Evolutionary conservation across 2,888 invertebrate genomes (phyloP), one percentile per base, ranked within the genome.

Genomic region (Listrodromus nycthemerus): DNA sequence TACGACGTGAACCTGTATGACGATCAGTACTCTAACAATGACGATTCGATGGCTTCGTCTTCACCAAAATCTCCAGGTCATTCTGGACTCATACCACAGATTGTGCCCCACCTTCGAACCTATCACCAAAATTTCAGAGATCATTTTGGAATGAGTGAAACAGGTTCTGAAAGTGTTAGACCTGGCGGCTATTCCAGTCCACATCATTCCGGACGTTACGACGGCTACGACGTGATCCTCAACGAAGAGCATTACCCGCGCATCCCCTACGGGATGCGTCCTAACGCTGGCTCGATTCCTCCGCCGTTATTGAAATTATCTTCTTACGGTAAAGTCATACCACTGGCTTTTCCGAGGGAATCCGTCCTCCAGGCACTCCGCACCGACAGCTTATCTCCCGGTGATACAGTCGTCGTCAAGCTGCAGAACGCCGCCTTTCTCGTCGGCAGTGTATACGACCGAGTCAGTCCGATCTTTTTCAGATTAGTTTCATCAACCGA

Each of bases 331-430:
- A 19, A 19, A 50, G 1, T 7, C 50, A 50, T 58, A 16, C 76
- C 69, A 19, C 30, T 90, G 4, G 67, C 48, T 1, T 24, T 90
- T 33, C 85, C 88, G 0, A 85, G 85, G 2, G 74, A 85, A 3
- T 84, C 88, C 24, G 66, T 7, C 8, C 76, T 30, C 3, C 37
- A 37, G 2, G 85, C 85, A 21, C 19, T 90, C 4, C 85, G 86
- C 13, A 78, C 82, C 1, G 67, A 75, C 1, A 27, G 6, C 27
- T 16, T 89, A 1, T 2, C 24, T 52, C 84, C 88, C 27, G 89
- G 88, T 33, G 89, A 91, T 33, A 19, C 83, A 1, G 73, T 91
- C 3, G 67, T 82, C 13, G 71, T 90, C 16, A 63, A 76, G 24
- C 33, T 87, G 7, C 37, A 86, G 7, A 81, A 83, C 30, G 83